Evolutionary conservation across 2,888 invertebrate genomes (phyloP), one percentile per base, ranked within the genome.

Genomic region (Agrochola lota): DNA sequence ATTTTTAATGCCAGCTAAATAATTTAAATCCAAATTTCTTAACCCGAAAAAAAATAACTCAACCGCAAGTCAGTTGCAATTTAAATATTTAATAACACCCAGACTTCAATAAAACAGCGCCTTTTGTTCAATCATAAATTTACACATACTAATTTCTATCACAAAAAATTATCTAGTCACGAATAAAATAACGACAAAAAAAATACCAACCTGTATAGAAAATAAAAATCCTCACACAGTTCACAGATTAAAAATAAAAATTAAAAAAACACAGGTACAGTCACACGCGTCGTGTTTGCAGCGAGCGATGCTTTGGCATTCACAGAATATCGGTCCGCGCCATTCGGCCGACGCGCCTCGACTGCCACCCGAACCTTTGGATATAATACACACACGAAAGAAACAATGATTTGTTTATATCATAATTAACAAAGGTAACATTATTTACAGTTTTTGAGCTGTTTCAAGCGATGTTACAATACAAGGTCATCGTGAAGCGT

Each of bases 201-300:
- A 78, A 80, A 30, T 85, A 93, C 94, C 83, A 90, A 95, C 95
- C 95, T 95, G 86, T 90, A 88, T 89, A 82, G 81, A 67, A 85
- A 85, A 79, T 55, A 87, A 87, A 93, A 95, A 95, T 95, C 95
- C 95, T 93, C 90, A 92, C 93, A 94, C 93, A 93, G 84, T 86
- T 88, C 95, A 95, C 94, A 93, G 88, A 88, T 78, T 89, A 87
- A 89, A 90, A 90, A 90, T 90, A 85, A 91, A 91, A 88, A 93
- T 91, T 90, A 91, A 91, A 91, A 43, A 90, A 94, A 91, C 94
- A 92, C 90, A 86, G 90, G 91, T 89, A 91, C 91, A 90, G 90
- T 91, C 95, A 95, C 95, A 92, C 95, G 94, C 95, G 95, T 81
- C 92, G 92, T 83, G 63, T 73, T 85, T 64, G 74, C 46, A 77